Percentiles rank a stretch among this genome's conserved stretches.
phyloP scores from a whole-genome alignment of 2,888 invertebrate species.

The Drosophila greeni region DNA sequence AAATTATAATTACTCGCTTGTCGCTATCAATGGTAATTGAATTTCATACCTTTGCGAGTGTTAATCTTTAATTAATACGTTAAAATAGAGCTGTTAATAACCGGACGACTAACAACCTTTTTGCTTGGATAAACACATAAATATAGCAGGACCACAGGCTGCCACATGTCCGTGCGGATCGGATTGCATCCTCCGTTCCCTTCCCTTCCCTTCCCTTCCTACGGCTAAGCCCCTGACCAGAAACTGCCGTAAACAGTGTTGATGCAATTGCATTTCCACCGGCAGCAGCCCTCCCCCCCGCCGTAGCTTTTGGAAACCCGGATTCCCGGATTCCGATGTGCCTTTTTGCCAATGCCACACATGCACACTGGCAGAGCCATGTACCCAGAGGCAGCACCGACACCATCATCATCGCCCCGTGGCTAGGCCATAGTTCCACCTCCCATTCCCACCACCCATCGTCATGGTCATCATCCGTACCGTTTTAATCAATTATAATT shows the following conservation, averaged over 20 bases:
- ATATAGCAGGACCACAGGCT: slow-evolving; percentile 10
- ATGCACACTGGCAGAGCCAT: background rate
- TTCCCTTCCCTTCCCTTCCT: background rate
- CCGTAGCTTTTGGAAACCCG: background rate
- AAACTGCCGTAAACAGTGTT: slow-evolving; percentile 20
- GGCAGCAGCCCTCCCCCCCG: background rate
- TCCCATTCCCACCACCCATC: background rate
- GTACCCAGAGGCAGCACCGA: background rate
- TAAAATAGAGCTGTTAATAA: slow-evolving; percentile 11
- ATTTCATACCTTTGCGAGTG: background rate
- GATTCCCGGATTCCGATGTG: background rate
- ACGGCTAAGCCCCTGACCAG: slow-evolving; percentile 11
- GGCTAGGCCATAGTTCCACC: background rate
- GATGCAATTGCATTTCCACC: slow-evolving; percentile 24
- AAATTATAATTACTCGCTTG: background rate
- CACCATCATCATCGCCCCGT: background rate
- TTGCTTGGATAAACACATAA: slow-evolving; percentile 18
- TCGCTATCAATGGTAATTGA: background rate
- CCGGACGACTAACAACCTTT: slow-evolving; percentile 10
- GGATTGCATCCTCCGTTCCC: slow-evolving; percentile 1
- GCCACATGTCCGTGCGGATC: slow-evolving; percentile 2
- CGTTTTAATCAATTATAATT: slow-evolving; percentile 71
- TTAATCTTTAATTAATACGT: slow-evolving; percentile 14
- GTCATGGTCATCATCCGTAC: slow-evolving; percentile 38
- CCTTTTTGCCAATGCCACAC: slow-evolving; percentile 1